These are phyloP conservation scores for Lithophane leautieri DNA, from an alignment of 2,888 invertebrate genomes.

Conservation along the genomic window DNA sequence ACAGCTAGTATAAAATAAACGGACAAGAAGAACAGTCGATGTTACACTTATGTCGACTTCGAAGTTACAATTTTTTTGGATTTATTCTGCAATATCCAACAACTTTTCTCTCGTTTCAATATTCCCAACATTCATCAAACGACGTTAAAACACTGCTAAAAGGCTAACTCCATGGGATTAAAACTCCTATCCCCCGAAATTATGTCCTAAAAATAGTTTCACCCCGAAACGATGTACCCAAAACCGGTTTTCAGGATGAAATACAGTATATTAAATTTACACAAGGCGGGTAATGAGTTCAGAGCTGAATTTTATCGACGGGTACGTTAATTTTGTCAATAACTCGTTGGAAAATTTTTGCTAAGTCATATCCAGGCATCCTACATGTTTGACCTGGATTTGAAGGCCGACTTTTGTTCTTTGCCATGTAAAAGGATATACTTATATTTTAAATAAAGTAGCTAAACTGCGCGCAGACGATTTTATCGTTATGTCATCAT, in stretches of 20 bases:
- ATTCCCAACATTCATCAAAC: conserved; percentile 5
- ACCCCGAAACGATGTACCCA: conserved; percentile 20
- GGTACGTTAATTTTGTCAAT: conserved; percentile 69
- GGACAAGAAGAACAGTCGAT: not conserved
- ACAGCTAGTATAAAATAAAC: not conserved
- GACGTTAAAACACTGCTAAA: not conserved
- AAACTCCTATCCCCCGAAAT: conserved; percentile 17
- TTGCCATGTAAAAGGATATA: not conserved
- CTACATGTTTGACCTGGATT: not conserved
- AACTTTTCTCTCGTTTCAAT: not conserved
- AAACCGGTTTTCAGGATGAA: conserved; percentile 34
- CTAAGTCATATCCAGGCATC: conserved; percentile 56
- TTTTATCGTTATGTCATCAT: no score
- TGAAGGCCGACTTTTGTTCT: conserved; percentile 17
- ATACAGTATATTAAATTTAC: conserved; percentile 53
- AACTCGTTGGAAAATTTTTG: conserved; percentile 56
- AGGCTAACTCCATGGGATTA: conserved; percentile 20
- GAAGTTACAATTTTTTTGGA: not conserved
- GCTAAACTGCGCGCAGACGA: no score
- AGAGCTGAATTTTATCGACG: conserved; percentile 56
- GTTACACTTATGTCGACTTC: no score
- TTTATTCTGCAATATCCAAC: no score
- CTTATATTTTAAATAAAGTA: no score
- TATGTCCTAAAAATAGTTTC: conserved; percentile 43
- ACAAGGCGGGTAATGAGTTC: conserved; percentile 39